phyloP scores from a whole-genome alignment of 53 echinoderm and acorn worm species.

The Actinopyga echinites region DNA sequence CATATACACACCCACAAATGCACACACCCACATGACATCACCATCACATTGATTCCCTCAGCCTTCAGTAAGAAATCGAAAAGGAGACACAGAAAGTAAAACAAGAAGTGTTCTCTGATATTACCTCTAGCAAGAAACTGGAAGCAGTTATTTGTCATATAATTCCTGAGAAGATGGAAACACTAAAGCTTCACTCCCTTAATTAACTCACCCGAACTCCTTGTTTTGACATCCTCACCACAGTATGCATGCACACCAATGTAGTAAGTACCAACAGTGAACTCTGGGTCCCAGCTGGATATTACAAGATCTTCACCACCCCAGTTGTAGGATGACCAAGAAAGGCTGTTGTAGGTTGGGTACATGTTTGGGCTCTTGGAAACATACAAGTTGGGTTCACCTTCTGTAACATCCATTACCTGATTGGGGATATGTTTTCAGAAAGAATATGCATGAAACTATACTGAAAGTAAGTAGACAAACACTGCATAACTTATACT shows the following conservation, averaged over 20 bases:
- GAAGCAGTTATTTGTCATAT: too few species aligned
- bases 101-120: too few species aligned
- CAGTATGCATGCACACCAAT: slow-evolving; percentile 90
- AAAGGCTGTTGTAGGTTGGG: slow-evolving; percentile 72
- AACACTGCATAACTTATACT: too few species aligned
- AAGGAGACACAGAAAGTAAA: too few species aligned
- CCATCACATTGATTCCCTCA: too few species aligned
- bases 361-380: slow-evolving; percentile 61
- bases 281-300: slow-evolving; percentile 97
- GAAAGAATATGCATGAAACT: not conserved
- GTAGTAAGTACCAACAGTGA: slow-evolving; percentile 79
- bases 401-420: slow-evolving; percentile 65
- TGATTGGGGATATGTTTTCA: not conserved
- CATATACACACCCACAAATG: too few species aligned
- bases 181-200: too few species aligned
- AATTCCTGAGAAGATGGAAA: too few species aligned
- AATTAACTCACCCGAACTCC: slow-evolving; percentile 61
- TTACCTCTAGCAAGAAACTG: too few species aligned
- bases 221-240: slow-evolving; percentile 74
- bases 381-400: slow-evolving; percentile 85
- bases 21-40: too few species aligned
- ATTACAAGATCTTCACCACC: slow-evolving; percentile 77
- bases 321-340: slow-evolving; percentile 95
- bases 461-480: not conserved
- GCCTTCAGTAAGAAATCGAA: too few species aligned